Base-by-base conservation (phyloP, 1,140 invertebrate genomes). In the Panulirus ornatus region DNA sequence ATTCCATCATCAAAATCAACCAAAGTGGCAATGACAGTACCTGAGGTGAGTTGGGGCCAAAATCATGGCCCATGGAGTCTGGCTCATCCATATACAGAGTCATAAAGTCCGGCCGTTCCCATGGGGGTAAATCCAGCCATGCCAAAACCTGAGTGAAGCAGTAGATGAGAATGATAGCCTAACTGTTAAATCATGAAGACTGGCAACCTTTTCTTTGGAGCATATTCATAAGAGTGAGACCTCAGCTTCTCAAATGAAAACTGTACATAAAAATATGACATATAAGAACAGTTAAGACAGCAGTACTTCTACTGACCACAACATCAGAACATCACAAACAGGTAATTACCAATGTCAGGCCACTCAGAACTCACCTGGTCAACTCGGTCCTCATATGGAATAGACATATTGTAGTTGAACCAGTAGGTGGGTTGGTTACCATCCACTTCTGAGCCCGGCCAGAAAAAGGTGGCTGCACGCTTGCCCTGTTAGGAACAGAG, bases 11-110 rank as follows among this genome's bases (percentile, higher is more conserved):
- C n/a, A n/a, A n/a, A n/a, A n/a, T n/a, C n/a, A n/a, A n/a, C n/a
- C n/a, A n/a, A n/a, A n/a, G n/a, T n/a, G n/a, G n/a, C n/a, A n/a
- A n/a, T n/a, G 2, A 94, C 70, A 36, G 16, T 70, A 94, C 92
- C 83, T 94, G 79, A 36, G 70, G 58, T 14, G 93, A 93, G 63
- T 93, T 90, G 22, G 94, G 93, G 1, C 94, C 94, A 89, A 85
- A 92, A 2, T 78, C 75, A 91, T 94, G 94, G 14, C 94, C 96
- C 89, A 94, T 94, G 3, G 93, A 93, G 93, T 97, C 97, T 0
- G 96, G 96, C 93, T 97, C 95, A 92, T 97, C 95, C 92, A 97
- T 96, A 93, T 97, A 97, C 30, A 96, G 63, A 92, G 96, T 94
- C 11, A 96, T 73, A 95, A 87, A 97, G 94, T 93, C 96, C 0